Conservation (phyloP, 1,140 invertebrate species). For the Camponotus pennsylvanicus region DNA sequence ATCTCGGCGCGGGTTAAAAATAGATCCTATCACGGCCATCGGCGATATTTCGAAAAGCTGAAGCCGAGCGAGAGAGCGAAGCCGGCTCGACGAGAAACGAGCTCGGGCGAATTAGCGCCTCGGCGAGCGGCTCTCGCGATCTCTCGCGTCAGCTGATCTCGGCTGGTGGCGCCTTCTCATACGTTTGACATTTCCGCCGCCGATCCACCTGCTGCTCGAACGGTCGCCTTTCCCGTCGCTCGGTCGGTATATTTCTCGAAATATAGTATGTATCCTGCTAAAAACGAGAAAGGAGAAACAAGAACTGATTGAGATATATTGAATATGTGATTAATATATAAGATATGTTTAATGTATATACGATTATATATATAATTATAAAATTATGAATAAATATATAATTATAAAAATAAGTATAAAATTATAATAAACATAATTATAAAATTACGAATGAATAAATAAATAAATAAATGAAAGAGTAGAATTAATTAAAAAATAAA, state of each 20-base stretch:
- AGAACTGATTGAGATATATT: no score
- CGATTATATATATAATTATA: no score
- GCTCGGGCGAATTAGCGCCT: conserved; percentile 71
- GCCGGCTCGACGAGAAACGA: conserved; percentile 62
- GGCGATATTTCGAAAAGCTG: conserved; percentile 85
- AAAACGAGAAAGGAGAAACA: background rate
- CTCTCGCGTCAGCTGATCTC: background rate
- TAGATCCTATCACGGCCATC: conserved; percentile 85
- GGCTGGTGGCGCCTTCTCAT: conserved; percentile 76
- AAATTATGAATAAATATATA: no score
- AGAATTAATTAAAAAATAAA: no score
- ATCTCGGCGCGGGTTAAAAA: conserved; percentile 84
- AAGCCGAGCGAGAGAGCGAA: conserved; percentile 73
- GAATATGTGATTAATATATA: no score
- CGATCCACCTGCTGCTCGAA: conserved; percentile 50
- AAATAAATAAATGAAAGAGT: no score
- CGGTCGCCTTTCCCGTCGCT: background rate
- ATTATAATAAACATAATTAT: no score
- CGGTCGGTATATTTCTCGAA: conserved; percentile 50
- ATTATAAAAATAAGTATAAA: no score
- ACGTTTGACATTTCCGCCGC: background rate
- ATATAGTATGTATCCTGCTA: background rate
- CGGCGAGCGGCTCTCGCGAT: conserved; percentile 1
- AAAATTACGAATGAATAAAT: no score
- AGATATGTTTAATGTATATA: no score